Percentiles rank a stretch among this genome's conserved stretches.
Conservation (phyloP, 2,888 invertebrate genomes). For the Ophion costatus region DNA sequence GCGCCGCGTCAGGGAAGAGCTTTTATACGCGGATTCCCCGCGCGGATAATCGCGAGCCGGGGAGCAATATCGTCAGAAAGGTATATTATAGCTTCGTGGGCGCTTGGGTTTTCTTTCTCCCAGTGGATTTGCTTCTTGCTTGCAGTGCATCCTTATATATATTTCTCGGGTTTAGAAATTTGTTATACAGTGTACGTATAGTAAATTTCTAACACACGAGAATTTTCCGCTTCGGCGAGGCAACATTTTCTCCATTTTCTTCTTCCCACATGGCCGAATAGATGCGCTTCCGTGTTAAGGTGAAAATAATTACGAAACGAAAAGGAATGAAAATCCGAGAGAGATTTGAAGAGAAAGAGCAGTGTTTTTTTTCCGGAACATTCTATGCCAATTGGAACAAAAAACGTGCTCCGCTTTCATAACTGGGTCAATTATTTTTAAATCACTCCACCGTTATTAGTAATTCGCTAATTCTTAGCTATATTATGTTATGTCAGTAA, state of each 20-base stretch:
- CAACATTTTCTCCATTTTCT: conserved; percentile 17
- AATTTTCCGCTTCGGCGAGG: neutral
- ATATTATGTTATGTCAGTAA: no score
- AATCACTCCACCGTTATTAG: no score
- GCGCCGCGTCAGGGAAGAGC: neutral
- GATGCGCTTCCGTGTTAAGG: neutral
- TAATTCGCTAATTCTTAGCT: no score
- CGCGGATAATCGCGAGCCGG: conserved; percentile 63
- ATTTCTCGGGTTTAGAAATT: neutral
- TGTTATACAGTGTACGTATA: no score
- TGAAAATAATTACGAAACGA: conserved; percentile 5
- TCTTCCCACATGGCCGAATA: neutral
- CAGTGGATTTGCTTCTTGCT: conserved; percentile 57
- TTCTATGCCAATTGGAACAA: no score
- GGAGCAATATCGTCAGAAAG: conserved; percentile 61
- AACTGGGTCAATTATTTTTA: no score
- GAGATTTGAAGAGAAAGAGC: neutral
- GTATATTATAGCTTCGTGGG: conserved; percentile 41
- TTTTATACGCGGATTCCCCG: conserved; percentile 47
- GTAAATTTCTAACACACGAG: conserved; percentile 2
- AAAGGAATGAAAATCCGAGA: neutral
- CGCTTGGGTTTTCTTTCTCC: conserved; percentile 60
- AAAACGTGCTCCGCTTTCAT: neutral
- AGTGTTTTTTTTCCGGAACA: no score
- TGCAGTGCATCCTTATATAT: neutral